Conservation (phyloP, 2,888 invertebrate genomes). For the Sturmia bella region DNA sequence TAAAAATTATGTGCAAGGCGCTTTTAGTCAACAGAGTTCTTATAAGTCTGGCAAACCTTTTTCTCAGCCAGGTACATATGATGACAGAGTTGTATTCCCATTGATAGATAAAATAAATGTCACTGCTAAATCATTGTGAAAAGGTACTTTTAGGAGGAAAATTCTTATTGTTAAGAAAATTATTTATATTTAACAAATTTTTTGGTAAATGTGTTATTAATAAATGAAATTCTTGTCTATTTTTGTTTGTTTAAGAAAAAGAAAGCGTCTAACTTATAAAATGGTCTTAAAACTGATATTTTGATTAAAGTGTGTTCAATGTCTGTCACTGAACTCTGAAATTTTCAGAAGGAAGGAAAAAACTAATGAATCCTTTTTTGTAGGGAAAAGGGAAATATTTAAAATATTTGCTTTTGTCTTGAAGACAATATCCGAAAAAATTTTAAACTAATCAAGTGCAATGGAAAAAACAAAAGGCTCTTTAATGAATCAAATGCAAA, state of each 20-base stretch:
- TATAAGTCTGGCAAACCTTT: slow-evolving; percentile 8
- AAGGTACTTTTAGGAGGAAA: slow-evolving; percentile 53
- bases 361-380: slow-evolving; percentile 30
- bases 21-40: not conserved
- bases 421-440: slow-evolving; percentile 27
- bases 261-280: not conserved
- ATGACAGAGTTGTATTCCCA: slow-evolving; percentile 52
- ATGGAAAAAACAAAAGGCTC: slow-evolving; percentile 61
- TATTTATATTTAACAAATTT: slow-evolving; percentile 23
- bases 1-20: too few species aligned
- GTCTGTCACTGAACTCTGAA: slow-evolving; percentile 60
- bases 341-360: slow-evolving; percentile 37
- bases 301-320: slow-evolving; percentile 35
- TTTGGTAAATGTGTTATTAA: slow-evolving; percentile 36
- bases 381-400: slow-evolving; percentile 35
- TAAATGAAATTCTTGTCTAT: not conserved
- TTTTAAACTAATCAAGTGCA: slow-evolving; percentile 56
- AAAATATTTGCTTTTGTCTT: slow-evolving; percentile 31
- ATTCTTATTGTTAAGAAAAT: slow-evolving; percentile 36
- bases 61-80: slow-evolving; percentile 45
- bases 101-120: slow-evolving; percentile 64
- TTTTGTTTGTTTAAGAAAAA: slow-evolving; percentile 1
- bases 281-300: not conserved
- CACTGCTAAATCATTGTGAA: slow-evolving; percentile 62
- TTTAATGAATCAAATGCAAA: slow-evolving; percentile 56